These are phyloP conservation scores for Zaprionus camerounensis DNA, from an alignment of 1,140 invertebrate species.

Conservation along the genomic window DNA sequence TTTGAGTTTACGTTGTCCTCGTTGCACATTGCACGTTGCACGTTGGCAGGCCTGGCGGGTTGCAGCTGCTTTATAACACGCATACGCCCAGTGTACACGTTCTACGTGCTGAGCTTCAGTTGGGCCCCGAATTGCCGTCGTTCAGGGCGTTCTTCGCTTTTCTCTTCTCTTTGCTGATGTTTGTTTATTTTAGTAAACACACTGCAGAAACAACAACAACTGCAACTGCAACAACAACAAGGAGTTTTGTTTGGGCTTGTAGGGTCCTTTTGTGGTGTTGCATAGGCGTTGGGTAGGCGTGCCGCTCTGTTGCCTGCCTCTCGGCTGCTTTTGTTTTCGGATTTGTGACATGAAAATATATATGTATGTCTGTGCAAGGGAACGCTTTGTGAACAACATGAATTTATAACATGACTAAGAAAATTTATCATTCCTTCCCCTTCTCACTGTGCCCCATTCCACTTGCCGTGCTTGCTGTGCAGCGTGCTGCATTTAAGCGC, in stretches of 20 bases:
- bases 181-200: constrained; percentile 62
- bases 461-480: neutral
- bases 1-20: constrained; percentile 39
- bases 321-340: constrained; percentile 35
- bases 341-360: constrained; percentile 60
- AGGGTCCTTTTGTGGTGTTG: constrained; percentile 40
- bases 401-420: constrained; percentile 56
- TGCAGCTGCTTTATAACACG: constrained; percentile 30
- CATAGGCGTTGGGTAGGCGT: constrained; percentile 43
- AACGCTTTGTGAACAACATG: constrained; percentile 50
- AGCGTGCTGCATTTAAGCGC: constrained; percentile 48
- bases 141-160: constrained; percentile 6
- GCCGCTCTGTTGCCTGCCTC: constrained; percentile 39
- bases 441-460: neutral
- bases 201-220: constrained; percentile 22
- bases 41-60: constrained; percentile 27
- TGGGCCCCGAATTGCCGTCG: constrained; percentile 33
- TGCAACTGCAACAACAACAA: neutral
- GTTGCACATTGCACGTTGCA: constrained; percentile 34
- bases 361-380: neutral
- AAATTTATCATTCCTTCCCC: constrained; percentile 47
- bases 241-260: neutral
- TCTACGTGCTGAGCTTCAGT: constrained; percentile 36
- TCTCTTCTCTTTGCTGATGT: constrained; percentile 14
- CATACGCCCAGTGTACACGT: constrained; percentile 39